Percentiles rank a stretch among this genome's conserved stretches.
phyloP scores from a whole-genome alignment of 2,888 invertebrate genomes.

The Plutella xylostella region DNA sequence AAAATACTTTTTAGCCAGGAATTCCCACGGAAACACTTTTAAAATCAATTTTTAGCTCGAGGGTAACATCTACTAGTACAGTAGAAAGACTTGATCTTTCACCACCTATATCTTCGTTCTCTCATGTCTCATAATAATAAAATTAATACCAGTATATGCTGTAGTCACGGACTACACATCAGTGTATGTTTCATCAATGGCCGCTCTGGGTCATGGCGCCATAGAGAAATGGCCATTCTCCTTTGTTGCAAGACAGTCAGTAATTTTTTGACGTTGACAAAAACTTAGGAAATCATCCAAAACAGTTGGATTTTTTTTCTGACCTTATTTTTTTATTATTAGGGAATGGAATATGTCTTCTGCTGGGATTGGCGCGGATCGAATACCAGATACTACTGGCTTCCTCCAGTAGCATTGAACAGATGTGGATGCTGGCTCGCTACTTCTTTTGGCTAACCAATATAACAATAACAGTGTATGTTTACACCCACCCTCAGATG shows the following conservation, averaged over 20 bases:
- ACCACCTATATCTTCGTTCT: no score
- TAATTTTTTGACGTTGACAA: not conserved
- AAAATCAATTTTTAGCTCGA: no score
- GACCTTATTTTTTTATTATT: not conserved
- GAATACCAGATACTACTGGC: not conserved
- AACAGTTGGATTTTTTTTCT: not conserved
- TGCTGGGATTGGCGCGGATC: not conserved
- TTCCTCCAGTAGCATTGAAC: slow-evolving; percentile 1
- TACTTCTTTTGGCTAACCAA: slow-evolving; percentile 1
- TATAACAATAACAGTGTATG: not conserved
- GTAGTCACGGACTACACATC: no score
- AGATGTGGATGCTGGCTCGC: not conserved
- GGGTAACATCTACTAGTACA: not conserved
- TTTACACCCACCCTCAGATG: slow-evolving; percentile 5
- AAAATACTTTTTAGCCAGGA: no score
- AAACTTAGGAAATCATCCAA: not conserved
- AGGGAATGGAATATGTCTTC: not conserved
- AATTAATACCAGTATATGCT: no score
- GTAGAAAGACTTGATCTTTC: no score
- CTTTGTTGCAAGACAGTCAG: not conserved
- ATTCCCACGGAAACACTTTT: no score
- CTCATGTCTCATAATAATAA: no score
- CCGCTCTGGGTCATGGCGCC: no score
- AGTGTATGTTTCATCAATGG: no score
- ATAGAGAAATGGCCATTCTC: no score